Evolutionary conservation across 2,888 invertebrate genomes (phyloP), one percentile per base, ranked within the genome.

Genomic region (Dasypogon diadema): DNA sequence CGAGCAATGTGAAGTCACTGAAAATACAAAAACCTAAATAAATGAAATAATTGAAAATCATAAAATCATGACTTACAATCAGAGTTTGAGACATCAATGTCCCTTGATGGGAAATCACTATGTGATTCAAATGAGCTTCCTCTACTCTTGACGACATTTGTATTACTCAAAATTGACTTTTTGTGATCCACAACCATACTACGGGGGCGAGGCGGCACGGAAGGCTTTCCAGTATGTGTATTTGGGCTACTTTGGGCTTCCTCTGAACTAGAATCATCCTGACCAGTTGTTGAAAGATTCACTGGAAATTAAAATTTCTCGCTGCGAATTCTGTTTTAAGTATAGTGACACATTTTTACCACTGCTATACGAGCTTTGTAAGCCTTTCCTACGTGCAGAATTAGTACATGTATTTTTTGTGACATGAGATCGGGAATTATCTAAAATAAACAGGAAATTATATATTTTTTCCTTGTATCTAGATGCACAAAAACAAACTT

Each of bases 201-300:
- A 68, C 92, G 85, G 0, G 91, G 91, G 77, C 93, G 87, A 12
- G 91, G 91, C 56, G 91, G 89, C 74, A 90, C 89, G 18, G 88
- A 88, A 1, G 91, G 90, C 81, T 90, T 90, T 72, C 85, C 87
- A 22, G 80, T 81, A 54, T 78, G 79, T 56, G 80, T 82, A 55
- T 80, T 81, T 46, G 81, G 81, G 58, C 82, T 83, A 60, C 83
- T 83, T 21, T 84, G 87, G 4, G 87, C 86, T 81, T 92, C 92
- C 82, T 94, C 94, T 0, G 94, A 94, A 81, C 93, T 94, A 63
- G 93, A 93, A 85, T 94, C 94, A 83, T 94, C 94, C 79, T 92
- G 91, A 10, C 89, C 91, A n/a, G 89, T 89, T 78, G 90, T 89
- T 81, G 90, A 89, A 79, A 93, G 87, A 85, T 91, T 92, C 83